Conservation (phyloP, 2,888 invertebrate genomes). For the Ennomos fuscantarius region DNA sequence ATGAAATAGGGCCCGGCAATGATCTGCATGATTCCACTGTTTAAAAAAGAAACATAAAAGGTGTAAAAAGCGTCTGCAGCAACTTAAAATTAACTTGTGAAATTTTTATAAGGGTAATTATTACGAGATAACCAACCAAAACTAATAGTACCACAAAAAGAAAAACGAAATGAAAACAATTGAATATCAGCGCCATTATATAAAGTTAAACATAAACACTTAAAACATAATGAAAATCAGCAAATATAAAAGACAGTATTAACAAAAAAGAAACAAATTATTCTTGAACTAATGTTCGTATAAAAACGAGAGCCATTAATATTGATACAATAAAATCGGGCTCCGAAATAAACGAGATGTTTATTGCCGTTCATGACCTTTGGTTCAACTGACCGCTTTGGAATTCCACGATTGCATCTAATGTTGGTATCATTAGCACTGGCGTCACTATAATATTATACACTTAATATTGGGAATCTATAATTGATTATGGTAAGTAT, state of each 20-base stretch:
- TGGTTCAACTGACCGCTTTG: conserved; percentile 48
- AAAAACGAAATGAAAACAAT: too few relatives aligned
- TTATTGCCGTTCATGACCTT: conserved; percentile 55
- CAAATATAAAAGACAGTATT: not conserved
- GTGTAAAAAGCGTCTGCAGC: too few relatives aligned
- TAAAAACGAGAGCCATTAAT: conserved; percentile 10
- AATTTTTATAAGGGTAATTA: too few relatives aligned
- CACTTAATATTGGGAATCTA: not conserved
- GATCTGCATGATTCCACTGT: too few relatives aligned
- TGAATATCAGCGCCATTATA: too few relatives aligned
- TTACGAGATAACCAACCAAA: too few relatives aligned
- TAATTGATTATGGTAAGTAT: conserved; percentile 11
- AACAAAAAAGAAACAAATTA: not conserved
- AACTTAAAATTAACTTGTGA: too few relatives aligned
- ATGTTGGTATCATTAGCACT: conserved; percentile 29
- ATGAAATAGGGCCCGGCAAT: too few relatives aligned
- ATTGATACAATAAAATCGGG: conserved; percentile 17
- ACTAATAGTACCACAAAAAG: too few relatives aligned
- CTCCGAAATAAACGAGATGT: conserved; percentile 30
- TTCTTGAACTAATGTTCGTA: not conserved
- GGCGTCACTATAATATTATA: conserved; percentile 19
- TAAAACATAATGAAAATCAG: too few relatives aligned
- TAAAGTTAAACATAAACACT: too few relatives aligned
- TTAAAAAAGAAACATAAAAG: too few relatives aligned
- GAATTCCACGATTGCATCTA: conserved; percentile 50